A percentile compares a stretch with the other conserved stretches of the same genome.
Evolutionary conservation across 1,140 invertebrate genomes (phyloP).

Genomic region (Drosophila orosa): DNA sequence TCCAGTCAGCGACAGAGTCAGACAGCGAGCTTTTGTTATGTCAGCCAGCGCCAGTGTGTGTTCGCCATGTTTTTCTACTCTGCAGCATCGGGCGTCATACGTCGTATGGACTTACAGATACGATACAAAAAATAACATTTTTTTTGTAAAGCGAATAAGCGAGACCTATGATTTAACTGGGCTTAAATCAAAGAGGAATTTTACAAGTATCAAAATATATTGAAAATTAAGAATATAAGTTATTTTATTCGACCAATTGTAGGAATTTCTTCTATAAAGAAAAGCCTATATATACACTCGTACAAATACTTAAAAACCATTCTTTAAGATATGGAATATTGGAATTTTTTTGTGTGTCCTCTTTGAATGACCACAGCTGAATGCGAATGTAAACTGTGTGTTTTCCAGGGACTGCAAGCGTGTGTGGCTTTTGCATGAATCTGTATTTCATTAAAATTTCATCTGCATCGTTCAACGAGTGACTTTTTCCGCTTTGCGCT

Average conservation of each 20-base stretch:
- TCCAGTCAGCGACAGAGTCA: constrained; percentile 48
- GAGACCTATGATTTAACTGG: not conserved
- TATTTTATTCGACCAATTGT: not conserved
- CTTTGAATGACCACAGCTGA: constrained; percentile 7
- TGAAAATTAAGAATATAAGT: too few relatives aligned
- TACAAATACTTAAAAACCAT: not conserved
- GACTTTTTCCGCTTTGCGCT: constrained; percentile 82
- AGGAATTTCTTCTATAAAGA: not conserved
- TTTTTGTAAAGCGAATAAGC: not conserved
- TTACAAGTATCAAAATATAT: not conserved
- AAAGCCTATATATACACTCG: not conserved
- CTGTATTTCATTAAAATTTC: constrained; percentile 83
- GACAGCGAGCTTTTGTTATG: constrained; percentile 68
- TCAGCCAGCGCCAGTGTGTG: constrained; percentile 46
- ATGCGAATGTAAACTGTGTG: constrained; percentile 18
- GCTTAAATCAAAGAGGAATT: too few relatives aligned
- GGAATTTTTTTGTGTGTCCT: not conserved
- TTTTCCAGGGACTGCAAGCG: constrained; percentile 21
- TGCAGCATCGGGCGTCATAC: constrained; percentile 45
- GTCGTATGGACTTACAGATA: not conserved
- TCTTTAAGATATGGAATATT: not conserved
- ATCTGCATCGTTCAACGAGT: constrained; percentile 82
- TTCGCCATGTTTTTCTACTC: constrained; percentile 72
- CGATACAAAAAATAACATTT: not conserved
- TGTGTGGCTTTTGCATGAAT: constrained; percentile 73